Evolutionary conservation across 2,113 vertebrate species (phyloP).

Genomic region (Peucedramus taeniatus): DNA sequence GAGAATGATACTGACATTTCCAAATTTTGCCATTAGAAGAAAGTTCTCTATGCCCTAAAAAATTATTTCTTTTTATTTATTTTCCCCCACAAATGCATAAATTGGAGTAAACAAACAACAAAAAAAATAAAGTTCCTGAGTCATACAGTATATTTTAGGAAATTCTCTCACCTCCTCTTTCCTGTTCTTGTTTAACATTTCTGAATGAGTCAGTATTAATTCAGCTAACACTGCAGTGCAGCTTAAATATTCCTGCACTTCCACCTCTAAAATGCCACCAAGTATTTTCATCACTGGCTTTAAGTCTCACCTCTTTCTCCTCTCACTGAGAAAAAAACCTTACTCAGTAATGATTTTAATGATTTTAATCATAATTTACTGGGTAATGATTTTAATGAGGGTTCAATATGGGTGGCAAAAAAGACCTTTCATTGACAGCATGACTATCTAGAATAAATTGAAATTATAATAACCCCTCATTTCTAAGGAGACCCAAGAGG

Average conservation of each 20-base stretch:
- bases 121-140: slow-evolving; percentile 38
- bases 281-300: slow-evolving; percentile 43
- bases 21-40: neutral
- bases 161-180: slow-evolving; percentile 30
- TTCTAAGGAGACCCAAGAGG: neutral
- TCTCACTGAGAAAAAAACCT: neutral
- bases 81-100: neutral
- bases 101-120: slow-evolving; percentile 15
- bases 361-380: neutral
- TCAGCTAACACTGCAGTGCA: neutral
- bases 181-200: slow-evolving; percentile 62
- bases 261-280: slow-evolving; percentile 46
- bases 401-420: neutral
- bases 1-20: neutral
- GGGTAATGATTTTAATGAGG: neutral
- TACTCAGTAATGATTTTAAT: neutral
- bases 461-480: neutral
- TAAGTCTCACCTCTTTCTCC: slow-evolving; percentile 21
- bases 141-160: slow-evolving; percentile 54
- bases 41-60: neutral
- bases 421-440: neutral
- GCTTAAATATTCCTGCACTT: slow-evolving; percentile 55
- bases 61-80: neutral
- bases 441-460: neutral
- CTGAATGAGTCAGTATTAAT: slow-evolving; percentile 48